Evolutionary conservation across 2,888 invertebrate genomes (phyloP).

Genomic region (Pycnomerus fuliginosus): DNA sequence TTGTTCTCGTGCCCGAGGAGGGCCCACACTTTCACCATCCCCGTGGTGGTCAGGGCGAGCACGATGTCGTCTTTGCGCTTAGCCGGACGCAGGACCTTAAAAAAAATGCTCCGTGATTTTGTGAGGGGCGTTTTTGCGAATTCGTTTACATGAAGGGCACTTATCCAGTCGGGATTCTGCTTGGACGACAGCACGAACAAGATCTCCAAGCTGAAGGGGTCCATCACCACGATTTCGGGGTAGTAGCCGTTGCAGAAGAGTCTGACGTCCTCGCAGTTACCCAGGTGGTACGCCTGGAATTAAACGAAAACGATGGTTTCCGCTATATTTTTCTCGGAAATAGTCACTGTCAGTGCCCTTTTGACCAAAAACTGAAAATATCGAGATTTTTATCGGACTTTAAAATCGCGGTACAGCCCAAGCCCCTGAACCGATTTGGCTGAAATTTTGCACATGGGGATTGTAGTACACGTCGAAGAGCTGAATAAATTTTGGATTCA

Average conservation of each 20-base stretch:
- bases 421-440: too few relatives aligned
- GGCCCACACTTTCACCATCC: slow-evolving; percentile 97
- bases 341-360: too few relatives aligned
- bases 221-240: slow-evolving; percentile 95
- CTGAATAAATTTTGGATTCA: too few relatives aligned
- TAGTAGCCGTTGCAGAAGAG: slow-evolving; percentile 98
- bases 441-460: too few relatives aligned
- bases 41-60: slow-evolving; percentile 91
- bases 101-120: background rate
- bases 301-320: slow-evolving; percentile 21
- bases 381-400: too few relatives aligned
- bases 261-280: slow-evolving; percentile 77
- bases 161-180: slow-evolving; percentile 98
- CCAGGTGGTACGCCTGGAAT: slow-evolving; percentile 76
- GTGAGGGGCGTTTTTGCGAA: background rate
- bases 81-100: slow-evolving; percentile 65
- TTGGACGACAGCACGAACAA: slow-evolving; percentile 90
- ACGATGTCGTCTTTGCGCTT: slow-evolving; percentile 93
- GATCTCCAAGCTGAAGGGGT: slow-evolving; percentile 92
- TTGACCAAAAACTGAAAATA: too few relatives aligned
- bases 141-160: slow-evolving; percentile 90
- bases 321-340: too few relatives aligned
- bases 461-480: too few relatives aligned
- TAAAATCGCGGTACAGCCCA: too few relatives aligned
- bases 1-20: slow-evolving; percentile 85